Conservation (phyloP, 2,113 vertebrate genomes). For the Larimichthys crocea region DNA sequence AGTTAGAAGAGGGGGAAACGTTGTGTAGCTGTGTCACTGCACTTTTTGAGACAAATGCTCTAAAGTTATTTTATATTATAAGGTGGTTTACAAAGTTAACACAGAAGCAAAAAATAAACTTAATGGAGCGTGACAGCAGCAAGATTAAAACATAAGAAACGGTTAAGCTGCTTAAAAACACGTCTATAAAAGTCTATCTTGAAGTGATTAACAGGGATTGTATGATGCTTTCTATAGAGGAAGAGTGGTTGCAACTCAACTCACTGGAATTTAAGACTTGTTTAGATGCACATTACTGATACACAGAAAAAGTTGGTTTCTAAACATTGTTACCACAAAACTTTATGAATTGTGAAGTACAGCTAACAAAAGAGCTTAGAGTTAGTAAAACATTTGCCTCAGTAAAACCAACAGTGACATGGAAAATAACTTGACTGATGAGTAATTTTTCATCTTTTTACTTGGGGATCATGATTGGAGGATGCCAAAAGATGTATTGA, state of each 20-base stretch:
- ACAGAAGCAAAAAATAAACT: constrained; percentile 11
- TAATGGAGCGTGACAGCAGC: background rate
- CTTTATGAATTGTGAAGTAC: background rate
- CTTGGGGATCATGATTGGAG: background rate
- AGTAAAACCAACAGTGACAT: background rate
- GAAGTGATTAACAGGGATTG: constrained; percentile 7
- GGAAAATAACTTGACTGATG: background rate
- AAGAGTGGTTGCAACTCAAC: constrained; percentile 6
- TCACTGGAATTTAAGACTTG: constrained; percentile 9
- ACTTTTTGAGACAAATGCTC: background rate
- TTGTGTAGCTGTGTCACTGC: background rate
- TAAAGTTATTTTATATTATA: background rate
- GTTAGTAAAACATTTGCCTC: background rate
- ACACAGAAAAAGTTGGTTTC: background rate
- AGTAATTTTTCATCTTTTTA: constrained; percentile 3
- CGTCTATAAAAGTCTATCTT: constrained; percentile 25
- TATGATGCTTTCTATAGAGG: background rate
- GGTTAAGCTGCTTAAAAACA: constrained; percentile 18
- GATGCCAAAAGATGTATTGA: constrained; percentile 19
- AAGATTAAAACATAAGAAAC: constrained; percentile 8
- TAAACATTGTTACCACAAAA: background rate
- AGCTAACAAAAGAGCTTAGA: background rate
- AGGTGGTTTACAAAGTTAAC: constrained; percentile 11
- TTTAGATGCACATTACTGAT: background rate
- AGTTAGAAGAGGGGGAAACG: background rate